Conservation (phyloP, 1,140 invertebrate species). For the Rhopalosiphum maidis region DNA sequence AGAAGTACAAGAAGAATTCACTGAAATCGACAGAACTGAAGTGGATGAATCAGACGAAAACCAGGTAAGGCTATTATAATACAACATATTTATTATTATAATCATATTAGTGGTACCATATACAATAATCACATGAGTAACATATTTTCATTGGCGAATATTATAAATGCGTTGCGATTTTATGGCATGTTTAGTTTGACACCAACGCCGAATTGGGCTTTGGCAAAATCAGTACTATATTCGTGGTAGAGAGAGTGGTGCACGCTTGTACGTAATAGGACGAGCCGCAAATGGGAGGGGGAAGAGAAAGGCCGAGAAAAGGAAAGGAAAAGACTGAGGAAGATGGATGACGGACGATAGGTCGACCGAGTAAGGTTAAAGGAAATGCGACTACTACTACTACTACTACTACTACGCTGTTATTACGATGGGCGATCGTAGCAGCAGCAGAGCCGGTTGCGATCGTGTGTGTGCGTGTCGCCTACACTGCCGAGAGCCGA, state of each 20-base stretch:
- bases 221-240: conserved; percentile 1
- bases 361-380: conserved; percentile 48
- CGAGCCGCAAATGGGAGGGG: background rate
- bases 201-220: background rate
- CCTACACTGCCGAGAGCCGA: conserved; percentile 40
- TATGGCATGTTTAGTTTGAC: background rate
- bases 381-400: conserved; percentile 30
- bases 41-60: background rate
- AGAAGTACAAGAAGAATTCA: background rate
- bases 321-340: conserved; percentile 38
- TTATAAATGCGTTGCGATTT: background rate
- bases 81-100: background rate
- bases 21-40: background rate
- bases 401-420: conserved; percentile 25
- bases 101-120: background rate
- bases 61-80: background rate
- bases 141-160: background rate
- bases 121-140: background rate
- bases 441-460: conserved; percentile 25
- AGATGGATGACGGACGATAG: conserved; percentile 37
- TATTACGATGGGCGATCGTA: conserved; percentile 30
- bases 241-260: background rate
- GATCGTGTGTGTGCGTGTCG: conserved; percentile 28
- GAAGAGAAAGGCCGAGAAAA: background rate
- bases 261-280: conserved; percentile 18